phyloP scores from a whole-genome alignment of 2,113 vertebrate species.

The Apaloderma vittatum region DNA sequence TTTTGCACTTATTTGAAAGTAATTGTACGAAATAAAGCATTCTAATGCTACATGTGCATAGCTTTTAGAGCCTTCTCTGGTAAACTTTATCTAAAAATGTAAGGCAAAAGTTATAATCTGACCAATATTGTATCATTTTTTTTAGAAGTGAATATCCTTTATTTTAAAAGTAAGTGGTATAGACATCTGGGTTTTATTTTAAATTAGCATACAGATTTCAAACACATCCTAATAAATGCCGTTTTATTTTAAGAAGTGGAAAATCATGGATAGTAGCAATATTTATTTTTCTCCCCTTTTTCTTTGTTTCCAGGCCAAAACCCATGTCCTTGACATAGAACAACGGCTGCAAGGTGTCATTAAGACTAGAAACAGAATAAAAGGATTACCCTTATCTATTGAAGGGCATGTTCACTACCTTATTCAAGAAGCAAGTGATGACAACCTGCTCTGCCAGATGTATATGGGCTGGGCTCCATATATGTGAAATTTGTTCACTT shows the following conservation, averaged over 20 bases:
- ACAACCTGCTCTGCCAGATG: constrained; percentile 95
- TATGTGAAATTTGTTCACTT: constrained; percentile 77
- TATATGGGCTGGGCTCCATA: constrained; percentile 98
- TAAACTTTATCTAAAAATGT: not conserved
- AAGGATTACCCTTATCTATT: constrained; percentile 94
- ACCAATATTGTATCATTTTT: not conserved
- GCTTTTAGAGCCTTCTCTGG: not conserved
- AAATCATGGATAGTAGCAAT: not conserved
- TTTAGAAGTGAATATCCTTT: not conserved
- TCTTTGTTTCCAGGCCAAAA: constrained; percentile 89
- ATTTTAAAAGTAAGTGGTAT: not conserved
- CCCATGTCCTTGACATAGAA: constrained; percentile 95
- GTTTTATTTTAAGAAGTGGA: not conserved
- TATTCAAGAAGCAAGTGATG: constrained; percentile 95
- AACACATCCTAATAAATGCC: not conserved
- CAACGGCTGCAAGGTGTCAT: constrained; percentile 96
- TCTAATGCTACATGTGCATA: not conserved
- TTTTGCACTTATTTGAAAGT: not conserved
- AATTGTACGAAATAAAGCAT: not conserved
- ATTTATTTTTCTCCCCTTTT: not conserved
- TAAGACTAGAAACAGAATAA: constrained; percentile 94
- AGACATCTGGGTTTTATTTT: not conserved
- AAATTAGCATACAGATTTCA: not conserved
- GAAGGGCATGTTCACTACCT: constrained; percentile 98
- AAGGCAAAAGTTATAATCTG: not conserved